Evolutionary conservation across 35 echinoderm and acorn worm species (phyloP).

Genomic region (Heliocidaris tuberculata): DNA sequence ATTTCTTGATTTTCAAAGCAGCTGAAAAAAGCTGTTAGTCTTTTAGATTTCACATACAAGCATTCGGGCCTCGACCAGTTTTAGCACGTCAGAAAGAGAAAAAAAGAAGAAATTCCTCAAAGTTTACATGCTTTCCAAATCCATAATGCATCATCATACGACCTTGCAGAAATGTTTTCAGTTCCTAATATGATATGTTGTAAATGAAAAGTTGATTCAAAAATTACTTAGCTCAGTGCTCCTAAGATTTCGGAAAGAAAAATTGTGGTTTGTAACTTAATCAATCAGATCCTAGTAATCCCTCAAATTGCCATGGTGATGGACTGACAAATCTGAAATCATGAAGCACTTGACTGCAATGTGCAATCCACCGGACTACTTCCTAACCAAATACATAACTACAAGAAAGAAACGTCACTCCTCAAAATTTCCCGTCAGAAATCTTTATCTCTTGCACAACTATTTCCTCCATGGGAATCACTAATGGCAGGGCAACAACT

Average conservation of each 20-base stretch:
- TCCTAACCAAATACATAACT: background rate
- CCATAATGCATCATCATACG: too few species aligned
- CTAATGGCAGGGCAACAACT: background rate
- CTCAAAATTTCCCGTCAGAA: background rate
- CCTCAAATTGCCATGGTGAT: background rate
- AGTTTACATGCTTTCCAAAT: too few species aligned
- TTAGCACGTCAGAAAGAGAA: too few species aligned
- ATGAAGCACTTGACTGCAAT: background rate
- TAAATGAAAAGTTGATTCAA: too few species aligned
- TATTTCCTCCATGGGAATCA: background rate
- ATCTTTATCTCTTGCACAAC: slow-evolving; percentile 11
- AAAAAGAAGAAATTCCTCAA: too few species aligned
- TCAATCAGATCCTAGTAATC: background rate
- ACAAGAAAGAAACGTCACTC: background rate
- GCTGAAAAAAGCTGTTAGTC: too few species aligned
- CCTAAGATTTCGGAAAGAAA: background rate
- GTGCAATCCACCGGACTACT: background rate
- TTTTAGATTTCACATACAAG: too few species aligned
- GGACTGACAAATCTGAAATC: background rate
- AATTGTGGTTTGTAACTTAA: background rate
- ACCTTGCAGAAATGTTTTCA: too few species aligned
- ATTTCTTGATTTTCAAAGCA: too few species aligned
- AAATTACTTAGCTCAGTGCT: background rate
- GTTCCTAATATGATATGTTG: too few species aligned
- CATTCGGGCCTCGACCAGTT: too few species aligned